Base-by-base conservation (phyloP, 2,113 vertebrate species). In the Crotalus tigris region DNA sequence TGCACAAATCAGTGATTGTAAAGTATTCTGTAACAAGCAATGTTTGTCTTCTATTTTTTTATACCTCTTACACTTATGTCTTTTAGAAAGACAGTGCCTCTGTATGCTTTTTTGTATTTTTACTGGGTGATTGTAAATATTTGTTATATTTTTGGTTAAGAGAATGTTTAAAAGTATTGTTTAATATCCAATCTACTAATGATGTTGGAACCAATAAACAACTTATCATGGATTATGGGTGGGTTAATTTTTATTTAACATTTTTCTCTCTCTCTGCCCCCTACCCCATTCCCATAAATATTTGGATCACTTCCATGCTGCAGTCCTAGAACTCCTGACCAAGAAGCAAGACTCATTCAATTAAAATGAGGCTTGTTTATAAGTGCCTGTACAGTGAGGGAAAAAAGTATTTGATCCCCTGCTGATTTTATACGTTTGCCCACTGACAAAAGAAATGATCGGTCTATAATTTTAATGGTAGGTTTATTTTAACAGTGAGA, bases 81-180 rank as follows among this genome's bases (percentile, higher is more conserved):
- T 99, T 99, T 99, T 98, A 99, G 98, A 99, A 99, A 99, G 99
- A 99, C 99, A 98, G 94, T 98, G 98, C 98, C 98, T 98, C 98
- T 98, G 98, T 98, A 98, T 97, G 98, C 98, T 98, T 99, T 92
- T 99, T 98, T 98, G 98, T 99, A 98, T 98, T 99, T 99, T 98
- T 99, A 99, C 97, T 96, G 97, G 98, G 96, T 98, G 98, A 98
- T 97, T 99, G 98, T 99, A 99, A 98, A 99, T 99, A 99, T 97
- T 99, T 99, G 98, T 98, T 99, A 98, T 99, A 99, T 99, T 99
- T 98, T 99, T 99, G 98, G 99, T 99, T 97, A 98, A 99, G 97
- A 99, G 98, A 98, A 98, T 98, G 98, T 98, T 98, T 98, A 98
- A 98, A 98, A 98, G 96, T 97, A 98, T 96, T 97, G 98, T 98